phyloP scores from a whole-genome alignment of 2,797 vertebrate genomes.

The Spheniscus humboldti region DNA sequence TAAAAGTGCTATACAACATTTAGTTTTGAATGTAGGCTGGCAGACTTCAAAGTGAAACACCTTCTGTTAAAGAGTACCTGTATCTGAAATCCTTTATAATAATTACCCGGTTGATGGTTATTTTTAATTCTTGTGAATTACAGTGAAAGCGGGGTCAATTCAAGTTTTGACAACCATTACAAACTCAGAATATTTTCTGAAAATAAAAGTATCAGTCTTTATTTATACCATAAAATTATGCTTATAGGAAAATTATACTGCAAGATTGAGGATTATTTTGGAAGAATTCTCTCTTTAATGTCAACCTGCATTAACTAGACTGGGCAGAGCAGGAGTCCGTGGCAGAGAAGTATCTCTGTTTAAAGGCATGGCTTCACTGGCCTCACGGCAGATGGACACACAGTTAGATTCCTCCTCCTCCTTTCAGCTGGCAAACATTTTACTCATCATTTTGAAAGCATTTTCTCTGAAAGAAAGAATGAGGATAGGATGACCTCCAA shows the following conservation, averaged over 20 bases:
- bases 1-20: not conserved
- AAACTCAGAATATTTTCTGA: not conserved
- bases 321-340: not conserved
- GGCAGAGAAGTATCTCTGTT: not conserved
- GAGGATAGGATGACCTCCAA: not conserved
- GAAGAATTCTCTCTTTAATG: not conserved
- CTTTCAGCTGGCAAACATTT: not conserved
- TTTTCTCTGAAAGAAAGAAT: not conserved
- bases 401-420: not conserved
- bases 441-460: not conserved
- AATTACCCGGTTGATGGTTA: not conserved
- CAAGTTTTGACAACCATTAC: not conserved
- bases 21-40: not conserved
- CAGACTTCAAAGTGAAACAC: not conserved
- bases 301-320: not conserved
- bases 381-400: not conserved
- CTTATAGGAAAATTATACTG: not conserved
- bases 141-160: not conserved
- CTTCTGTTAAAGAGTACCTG: not conserved
- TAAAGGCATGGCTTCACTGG: not conserved
- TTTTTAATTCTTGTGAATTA: not conserved
- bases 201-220: not conserved
- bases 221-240: not conserved
- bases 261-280: not conserved
- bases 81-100: not conserved